These are phyloP conservation scores for Laterallus jamaicensis DNA, from an alignment of 2,113 vertebrate genomes.

Conservation along the genomic window DNA sequence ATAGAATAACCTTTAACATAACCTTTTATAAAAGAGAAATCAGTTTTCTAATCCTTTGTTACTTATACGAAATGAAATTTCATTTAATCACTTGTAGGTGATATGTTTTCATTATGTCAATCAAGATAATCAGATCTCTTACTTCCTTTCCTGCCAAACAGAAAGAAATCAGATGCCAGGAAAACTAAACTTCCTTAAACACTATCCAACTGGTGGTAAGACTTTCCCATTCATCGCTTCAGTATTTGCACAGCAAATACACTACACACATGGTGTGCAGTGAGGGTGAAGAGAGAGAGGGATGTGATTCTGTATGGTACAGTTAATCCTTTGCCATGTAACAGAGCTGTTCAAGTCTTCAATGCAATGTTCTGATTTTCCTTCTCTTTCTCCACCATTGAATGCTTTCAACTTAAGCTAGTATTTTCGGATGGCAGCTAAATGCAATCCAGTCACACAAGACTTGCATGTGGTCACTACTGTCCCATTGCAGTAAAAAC, in stretches of 20 bases:
- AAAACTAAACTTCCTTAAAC: neutral
- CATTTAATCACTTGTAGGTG: neutral
- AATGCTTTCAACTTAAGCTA: neutral
- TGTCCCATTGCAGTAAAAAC: neutral
- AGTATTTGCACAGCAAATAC: neutral
- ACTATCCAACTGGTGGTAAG: neutral
- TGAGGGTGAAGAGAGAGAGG: neutral
- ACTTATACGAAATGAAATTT: neutral
- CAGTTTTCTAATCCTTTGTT: neutral
- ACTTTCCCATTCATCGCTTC: neutral
- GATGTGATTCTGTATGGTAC: neutral
- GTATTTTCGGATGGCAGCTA: neutral
- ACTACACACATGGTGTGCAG: neutral
- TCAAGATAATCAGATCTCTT: neutral
- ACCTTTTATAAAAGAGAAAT: constrained; percentile 6
- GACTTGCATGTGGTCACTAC: neutral
- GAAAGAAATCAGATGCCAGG: neutral
- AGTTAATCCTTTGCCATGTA: neutral
- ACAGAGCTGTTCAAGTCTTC: neutral
- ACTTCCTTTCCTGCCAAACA: neutral
- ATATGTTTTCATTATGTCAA: neutral
- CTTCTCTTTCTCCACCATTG: neutral
- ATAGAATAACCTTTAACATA: constrained; percentile 34
- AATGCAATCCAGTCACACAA: neutral
- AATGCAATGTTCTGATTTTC: neutral